Base-by-base conservation (phyloP, 2,888 invertebrate genomes). In the Parnassius orleans region DNA sequence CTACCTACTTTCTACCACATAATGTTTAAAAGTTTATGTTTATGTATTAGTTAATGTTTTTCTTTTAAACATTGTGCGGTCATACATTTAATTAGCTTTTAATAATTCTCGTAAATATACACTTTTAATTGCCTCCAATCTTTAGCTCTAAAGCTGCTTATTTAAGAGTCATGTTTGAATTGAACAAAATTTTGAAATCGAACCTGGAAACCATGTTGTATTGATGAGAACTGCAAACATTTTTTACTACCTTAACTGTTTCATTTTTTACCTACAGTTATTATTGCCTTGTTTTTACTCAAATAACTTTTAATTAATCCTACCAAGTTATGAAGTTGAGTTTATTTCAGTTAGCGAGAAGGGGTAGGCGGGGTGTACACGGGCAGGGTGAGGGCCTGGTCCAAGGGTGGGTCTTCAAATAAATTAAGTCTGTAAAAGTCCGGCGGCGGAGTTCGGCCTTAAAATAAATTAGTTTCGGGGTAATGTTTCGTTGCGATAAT, bases 291-390 rank as follows among this genome's bases (percentile, higher is more conserved):
- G 62, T 54, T 62, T 57, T 62, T 57, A 63, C 53, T 61, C 69
- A 67, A 68, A 66, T 66, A 69, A 72, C 67, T 72, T 72, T 70
- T 72, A 71, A 72, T 72, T 68, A 70, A 69, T 65, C 65, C 61
- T 51, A 61, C 53, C 62, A 65, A 72, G 69, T 68, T 70, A 61
- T 70, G 63, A 67, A 70, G 67, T 66, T 61, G 63, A 69, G 65
- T 63, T 64, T 65, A 62, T 65, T 66, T 59, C 46, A 48, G 57
- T 61, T 24, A 57, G 43, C 57, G 63, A 52, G 66, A 59, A 65
- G 61, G 60, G 64, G 63, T 61, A 60, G 54, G 48, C 10, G 50
- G 19, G 57, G 52, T 15, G 57, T 51, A 7, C 44, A 24, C 19
- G 60, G 60, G 50, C 9, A 33, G 33, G 24, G 44, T 54, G 15